These are phyloP conservation scores for Aphelinus atriplicis DNA, from an alignment of 1,140 invertebrate species.

Conservation along the genomic window DNA sequence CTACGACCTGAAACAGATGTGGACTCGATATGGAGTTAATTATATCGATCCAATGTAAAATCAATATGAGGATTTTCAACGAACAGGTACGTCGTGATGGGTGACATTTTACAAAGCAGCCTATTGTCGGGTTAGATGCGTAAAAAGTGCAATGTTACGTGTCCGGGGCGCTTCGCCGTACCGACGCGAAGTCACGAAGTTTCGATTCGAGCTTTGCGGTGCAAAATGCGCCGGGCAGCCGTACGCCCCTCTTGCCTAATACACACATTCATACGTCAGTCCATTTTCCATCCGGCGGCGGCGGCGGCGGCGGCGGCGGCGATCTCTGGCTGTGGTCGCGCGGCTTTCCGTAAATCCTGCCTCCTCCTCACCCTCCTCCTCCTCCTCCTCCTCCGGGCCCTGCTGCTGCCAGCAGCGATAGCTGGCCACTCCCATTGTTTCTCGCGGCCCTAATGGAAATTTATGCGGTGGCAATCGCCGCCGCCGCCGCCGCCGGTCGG, in stretches of 20 bases:
- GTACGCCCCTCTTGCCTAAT: slow-evolving; percentile 1
- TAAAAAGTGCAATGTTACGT: no score
- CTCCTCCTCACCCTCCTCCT: slow-evolving; percentile 22
- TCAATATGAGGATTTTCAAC: no score
- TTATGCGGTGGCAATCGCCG: slow-evolving; percentile 35
- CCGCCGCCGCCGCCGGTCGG: slow-evolving; percentile 15
- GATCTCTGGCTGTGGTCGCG: neutral
- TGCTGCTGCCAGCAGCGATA: neutral
- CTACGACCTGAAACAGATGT: no score
- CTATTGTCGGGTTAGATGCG: no score
- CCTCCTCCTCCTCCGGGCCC: slow-evolving; percentile 13
- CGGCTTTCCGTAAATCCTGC: slow-evolving; percentile 37
- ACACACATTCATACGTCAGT: slow-evolving; percentile 42
- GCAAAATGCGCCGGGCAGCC: neutral
- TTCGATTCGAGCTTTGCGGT: no score
- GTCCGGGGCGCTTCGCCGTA: no score
- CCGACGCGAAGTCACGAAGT: no score
- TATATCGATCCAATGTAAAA: no score
- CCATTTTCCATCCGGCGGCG: slow-evolving; percentile 39
- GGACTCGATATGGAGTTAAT: no score
- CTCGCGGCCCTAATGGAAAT: slow-evolving; percentile 39
- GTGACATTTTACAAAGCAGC: no score
- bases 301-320: slow-evolving; percentile 19
- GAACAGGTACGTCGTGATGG: no score
- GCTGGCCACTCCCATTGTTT: slow-evolving; percentile 38